Conservation (phyloP, 2,888 invertebrate genomes). For the Nomada fucata region DNA sequence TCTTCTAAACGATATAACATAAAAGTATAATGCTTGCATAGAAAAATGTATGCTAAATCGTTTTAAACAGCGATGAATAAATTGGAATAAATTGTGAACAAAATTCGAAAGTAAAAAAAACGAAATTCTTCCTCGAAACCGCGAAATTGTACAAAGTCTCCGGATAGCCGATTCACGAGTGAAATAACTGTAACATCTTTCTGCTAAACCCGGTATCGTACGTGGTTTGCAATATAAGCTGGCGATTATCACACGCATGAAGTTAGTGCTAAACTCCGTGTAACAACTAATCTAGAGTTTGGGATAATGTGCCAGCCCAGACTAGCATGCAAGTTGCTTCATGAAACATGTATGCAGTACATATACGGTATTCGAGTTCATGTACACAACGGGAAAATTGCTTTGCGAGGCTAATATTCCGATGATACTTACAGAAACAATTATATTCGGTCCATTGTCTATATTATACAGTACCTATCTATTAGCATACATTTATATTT, state of each 20-base stretch:
- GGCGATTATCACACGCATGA: conserved; percentile 54
- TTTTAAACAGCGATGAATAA: too few relatives aligned
- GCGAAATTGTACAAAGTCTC: neutral
- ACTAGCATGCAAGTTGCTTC: conserved; percentile 47
- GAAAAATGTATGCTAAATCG: too few relatives aligned
- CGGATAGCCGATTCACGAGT: neutral
- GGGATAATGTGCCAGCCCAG: conserved; percentile 45
- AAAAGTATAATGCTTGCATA: too few relatives aligned
- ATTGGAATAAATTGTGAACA: too few relatives aligned
- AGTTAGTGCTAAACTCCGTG: conserved; percentile 54
- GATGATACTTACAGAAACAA: conserved; percentile 1
- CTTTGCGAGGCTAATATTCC: neutral
- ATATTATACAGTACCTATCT: too few relatives aligned
- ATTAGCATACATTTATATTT: too few relatives aligned
- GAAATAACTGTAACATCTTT: neutral
- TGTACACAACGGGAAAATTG: neutral
- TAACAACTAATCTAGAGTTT: conserved; percentile 59
- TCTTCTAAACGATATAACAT: too few relatives aligned
- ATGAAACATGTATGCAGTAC: conserved; percentile 32
- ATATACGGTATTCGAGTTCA: conserved; percentile 31
- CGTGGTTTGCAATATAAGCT: conserved; percentile 50
- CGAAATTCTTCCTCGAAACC: too few relatives aligned
- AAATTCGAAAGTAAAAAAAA: too few relatives aligned
- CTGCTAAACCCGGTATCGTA: conserved; percentile 27
- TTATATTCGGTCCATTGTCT: neutral